Base-by-base conservation (phyloP, 2,113 vertebrate species). In the Lamprotornis superbus region DNA sequence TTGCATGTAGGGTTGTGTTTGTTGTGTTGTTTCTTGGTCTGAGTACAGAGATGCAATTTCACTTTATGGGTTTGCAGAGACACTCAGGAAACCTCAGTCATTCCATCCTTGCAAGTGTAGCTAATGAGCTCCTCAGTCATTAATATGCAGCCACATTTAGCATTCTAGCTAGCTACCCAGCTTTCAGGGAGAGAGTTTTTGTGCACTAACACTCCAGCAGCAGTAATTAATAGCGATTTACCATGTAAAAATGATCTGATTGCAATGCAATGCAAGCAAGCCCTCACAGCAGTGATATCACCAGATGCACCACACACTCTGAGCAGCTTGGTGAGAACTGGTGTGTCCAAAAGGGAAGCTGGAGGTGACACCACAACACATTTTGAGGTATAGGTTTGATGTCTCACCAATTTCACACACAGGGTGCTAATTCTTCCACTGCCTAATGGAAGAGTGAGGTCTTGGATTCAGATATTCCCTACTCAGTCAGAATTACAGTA, bases 201-300 rank as follows among this genome's bases (percentile, higher is more conserved):
- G 31, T 31, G 42, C 31, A 31, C 42, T 28, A 22, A 40, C 55
- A 55, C 46, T 57, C 83, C 65, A 82, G 84, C 61, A 79, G 73
- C 60, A 61, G 40, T 83, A 93, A 95, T 85, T 52, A 94, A 87
- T 56, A 87, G 69, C 69, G 76, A 56, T 35, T 95, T 73, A 69
- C 46, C 57, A 22, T 15, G 47, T 77, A 88, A 93, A 83, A 90
- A 70, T 44, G 13, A 64, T 12, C 67, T 42, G 75, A 31, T 4
- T 77, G 75, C 50, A 61, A 25, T 13, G 42, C 39, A 33, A 20
- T 14, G 53, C 60, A 70, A 84, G 37, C 1, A 4, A 81, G 33
- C 35, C 37, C 61, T 83, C 74, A 2, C 1, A 84, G 83, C 8
- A 82, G 40, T 5, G 74, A 35, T 44, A 56, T 24, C 61, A 87